These are phyloP conservation scores for Montipora sp. DNA, from an alignment of 64 coral and sea anemone species.

Conservation along the genomic window DNA sequence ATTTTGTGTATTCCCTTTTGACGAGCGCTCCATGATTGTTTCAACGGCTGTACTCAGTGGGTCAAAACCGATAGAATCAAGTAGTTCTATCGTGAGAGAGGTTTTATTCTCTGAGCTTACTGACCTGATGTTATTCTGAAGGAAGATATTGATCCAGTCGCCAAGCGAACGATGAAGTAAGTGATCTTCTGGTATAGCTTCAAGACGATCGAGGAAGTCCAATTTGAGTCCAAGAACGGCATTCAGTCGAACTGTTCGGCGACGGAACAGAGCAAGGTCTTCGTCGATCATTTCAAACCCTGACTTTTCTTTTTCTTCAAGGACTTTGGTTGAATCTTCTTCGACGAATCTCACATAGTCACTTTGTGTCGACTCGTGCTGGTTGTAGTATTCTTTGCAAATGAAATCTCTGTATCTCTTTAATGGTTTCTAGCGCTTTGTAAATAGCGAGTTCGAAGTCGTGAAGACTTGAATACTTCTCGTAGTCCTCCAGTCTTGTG, in stretches of 20 bases:
- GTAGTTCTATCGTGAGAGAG: not conserved
- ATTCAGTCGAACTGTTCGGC: not conserved
- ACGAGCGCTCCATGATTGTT: not conserved
- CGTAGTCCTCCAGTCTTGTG: not conserved
- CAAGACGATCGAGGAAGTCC: not conserved
- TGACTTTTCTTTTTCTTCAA: no score
- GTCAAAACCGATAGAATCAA: conserved; percentile 18
- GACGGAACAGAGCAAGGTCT: no score
- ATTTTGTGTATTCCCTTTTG: not conserved
- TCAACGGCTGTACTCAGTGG: not conserved
- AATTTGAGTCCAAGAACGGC: conserved; percentile 6
- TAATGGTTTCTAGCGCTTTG: no score
- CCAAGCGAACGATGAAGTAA: not conserved
- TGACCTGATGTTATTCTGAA: not conserved
- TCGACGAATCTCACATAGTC: no score
- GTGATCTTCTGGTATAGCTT: not conserved
- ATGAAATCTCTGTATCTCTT: no score
- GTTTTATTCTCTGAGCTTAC: not conserved
- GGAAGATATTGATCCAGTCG: conserved; percentile 3
- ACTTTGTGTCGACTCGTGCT: no score
- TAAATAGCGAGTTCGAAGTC: no score
- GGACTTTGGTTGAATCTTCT: no score
- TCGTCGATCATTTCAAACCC: no score
- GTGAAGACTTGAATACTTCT: no score
- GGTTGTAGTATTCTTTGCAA: no score